phyloP scores from a whole-genome alignment of 2,797 vertebrate genomes.

The Pristis pectinata region DNA sequence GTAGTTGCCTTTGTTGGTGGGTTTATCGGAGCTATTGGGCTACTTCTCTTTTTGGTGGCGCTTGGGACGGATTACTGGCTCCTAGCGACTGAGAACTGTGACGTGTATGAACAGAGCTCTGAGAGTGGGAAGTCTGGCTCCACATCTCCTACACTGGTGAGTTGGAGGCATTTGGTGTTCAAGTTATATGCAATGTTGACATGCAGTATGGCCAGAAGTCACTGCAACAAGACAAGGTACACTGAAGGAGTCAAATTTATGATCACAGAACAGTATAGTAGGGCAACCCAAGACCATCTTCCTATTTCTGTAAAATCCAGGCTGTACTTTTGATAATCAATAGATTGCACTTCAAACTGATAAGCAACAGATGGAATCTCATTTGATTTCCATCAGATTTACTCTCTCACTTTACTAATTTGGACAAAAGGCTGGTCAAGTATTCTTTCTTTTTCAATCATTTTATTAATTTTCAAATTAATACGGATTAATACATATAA shows the following conservation, averaged over 20 bases:
- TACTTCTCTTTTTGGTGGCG: slow-evolving; percentile 69
- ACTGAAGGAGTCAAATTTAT: neutral
- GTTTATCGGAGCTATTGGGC: slow-evolving; percentile 60
- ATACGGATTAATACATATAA: too few species aligned
- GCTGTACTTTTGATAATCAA: neutral
- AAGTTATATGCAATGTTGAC: neutral
- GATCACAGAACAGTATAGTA: neutral
- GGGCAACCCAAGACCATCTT: neutral
- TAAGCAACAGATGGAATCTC: too few species aligned
- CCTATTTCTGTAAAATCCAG: neutral
- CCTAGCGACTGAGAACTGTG: slow-evolving; percentile 70
- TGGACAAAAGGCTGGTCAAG: neutral
- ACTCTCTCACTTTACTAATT: neutral
- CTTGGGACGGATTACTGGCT: slow-evolving; percentile 84
- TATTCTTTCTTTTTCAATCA: too few species aligned
- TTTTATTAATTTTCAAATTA: too few species aligned
- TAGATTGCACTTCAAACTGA: neutral
- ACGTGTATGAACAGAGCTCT: slow-evolving; percentile 42
- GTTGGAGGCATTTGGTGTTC: neutral
- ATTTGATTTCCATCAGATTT: too few species aligned
- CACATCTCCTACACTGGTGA: slow-evolving; percentile 2
- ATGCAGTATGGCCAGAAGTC: neutral
- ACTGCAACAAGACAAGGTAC: too few species aligned
- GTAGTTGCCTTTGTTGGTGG: slow-evolving; percentile 63
- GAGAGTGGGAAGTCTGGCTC: neutral